Evolutionary conservation across 2,888 invertebrate species (phyloP), one percentile per base, ranked within the genome.

Genomic region (Frankliniella fusca): DNA sequence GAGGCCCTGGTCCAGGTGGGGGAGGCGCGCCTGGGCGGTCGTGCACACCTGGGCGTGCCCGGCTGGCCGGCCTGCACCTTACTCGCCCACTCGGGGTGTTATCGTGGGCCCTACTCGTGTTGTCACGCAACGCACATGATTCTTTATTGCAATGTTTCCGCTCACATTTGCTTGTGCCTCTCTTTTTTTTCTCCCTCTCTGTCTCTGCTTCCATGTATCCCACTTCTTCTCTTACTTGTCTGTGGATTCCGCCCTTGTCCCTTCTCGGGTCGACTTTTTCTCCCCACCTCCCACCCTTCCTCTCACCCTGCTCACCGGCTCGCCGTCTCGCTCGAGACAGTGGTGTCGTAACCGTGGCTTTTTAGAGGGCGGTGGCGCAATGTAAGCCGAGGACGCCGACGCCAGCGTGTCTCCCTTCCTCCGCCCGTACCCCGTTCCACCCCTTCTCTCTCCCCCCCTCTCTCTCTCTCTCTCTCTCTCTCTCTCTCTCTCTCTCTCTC

Each of bases 71-170:
- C 38, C 38, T 86, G 85, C 84, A 86, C 85, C 84, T 85, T 85
- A 20, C 84, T 85, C n/a, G 85, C 85, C 20, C 85, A 85, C 82
- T 85, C 84, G 81, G 83, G 84, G 54, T 85, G 86, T n/a, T 85
- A 85, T 82, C 84, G n/a, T n/a, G n/a, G n/a, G n/a, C n/a, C n/a
- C n/a, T n/a, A n/a, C n/a, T n/a, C n/a, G 85, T 49, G 84, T 84
- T 80, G 85, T 85, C 81, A 85, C 85, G 1, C 84, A 84, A 61
- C 80, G 84, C 54, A 84, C 84, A 49, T 81, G 82, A 82, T 81
- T 81, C 81, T 81, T 20, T 80, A 65, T 82, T 76, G 80, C 81
- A 81, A 83, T 83, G 81, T 49, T 81, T 83, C 81, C 81, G 81
- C 81, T 27, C 48, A 81, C 80, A 79, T 23, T 48, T 80, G 81